Evolutionary conservation across 2,113 vertebrate species (phyloP), one percentile per base, ranked within the genome.

Genomic region (Notothenia coriiceps): DNA sequence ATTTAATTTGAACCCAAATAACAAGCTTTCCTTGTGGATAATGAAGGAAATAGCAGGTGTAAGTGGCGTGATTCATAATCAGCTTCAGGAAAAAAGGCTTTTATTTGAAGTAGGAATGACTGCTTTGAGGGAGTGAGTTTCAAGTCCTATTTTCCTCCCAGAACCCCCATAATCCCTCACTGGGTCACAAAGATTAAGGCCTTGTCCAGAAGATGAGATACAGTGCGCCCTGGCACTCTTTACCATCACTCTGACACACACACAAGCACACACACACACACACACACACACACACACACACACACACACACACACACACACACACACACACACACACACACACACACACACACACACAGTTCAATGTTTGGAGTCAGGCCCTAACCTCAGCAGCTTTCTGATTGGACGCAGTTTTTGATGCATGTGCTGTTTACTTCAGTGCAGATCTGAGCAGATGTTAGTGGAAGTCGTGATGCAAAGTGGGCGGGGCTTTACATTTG

Each of bases 131-230:
- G 79, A 86, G 69, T 79, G 68, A 51, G 50, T 84, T 89, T 87
- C 57, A 76, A 78, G 74, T 56, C 74, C 57, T 57, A 46, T 62
- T 83, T 85, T 68, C 62, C 77, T 61, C 71, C 47, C 76, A 82
- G 70, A 82, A 90, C 77, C 79, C 83, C 84, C 87, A 84, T 90
- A 91, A 93, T 94, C 94, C 88, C 77, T 86, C 35, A 71, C 80
- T 89, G 91, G 92, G 81, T 91, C 89, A 86, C 82, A 71, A 86
- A 93, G 90, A 94, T 94, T 91, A 94, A 93, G 86, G 74, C 77
- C 91, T 82, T 87, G 89, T 94, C 81, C 83, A 91, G 85, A 89
- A 92, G 84, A 93, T 92, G 89, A 94, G 87, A 89, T 85, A 90
- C 90, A 91, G 83, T 69, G 76, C 83, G 82, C 72, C 18, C 86